phyloP scores from a whole-genome alignment of 2,888 invertebrate genomes.

The Polymixis lichenea region DNA sequence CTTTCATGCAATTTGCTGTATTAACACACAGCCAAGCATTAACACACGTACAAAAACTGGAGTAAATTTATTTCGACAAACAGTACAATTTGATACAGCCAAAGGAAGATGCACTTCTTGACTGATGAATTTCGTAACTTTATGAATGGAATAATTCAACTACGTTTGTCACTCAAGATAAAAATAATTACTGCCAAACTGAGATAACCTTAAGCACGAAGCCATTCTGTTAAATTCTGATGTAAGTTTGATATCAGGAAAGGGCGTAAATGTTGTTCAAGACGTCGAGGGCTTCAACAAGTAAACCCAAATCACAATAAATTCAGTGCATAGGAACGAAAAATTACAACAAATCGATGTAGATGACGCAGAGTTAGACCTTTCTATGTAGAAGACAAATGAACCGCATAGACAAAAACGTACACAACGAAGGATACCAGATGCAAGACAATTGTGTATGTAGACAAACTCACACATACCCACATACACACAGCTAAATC shows the following conservation, averaged over 20 bases:
- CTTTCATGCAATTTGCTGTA: slow-evolving; percentile 21
- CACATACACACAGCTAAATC: slow-evolving; percentile 89
- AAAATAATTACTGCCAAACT: background rate
- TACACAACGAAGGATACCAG: slow-evolving; percentile 62
- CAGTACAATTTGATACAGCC: background rate
- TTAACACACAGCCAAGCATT: background rate
- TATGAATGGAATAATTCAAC: slow-evolving; percentile 16
- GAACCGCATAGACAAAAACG: slow-evolving; percentile 49
- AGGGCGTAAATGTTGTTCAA: background rate
- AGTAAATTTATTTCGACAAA: background rate
- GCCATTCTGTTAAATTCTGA: background rate
- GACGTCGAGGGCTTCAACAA: background rate
- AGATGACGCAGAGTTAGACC: slow-evolving; percentile 5
- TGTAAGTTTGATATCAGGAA: background rate
- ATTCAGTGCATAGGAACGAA: background rate
- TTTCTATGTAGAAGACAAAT: slow-evolving; percentile 53
- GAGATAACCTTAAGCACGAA: background rate
- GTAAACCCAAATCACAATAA: background rate
- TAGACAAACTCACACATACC: slow-evolving; percentile 81
- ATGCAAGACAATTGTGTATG: slow-evolving; percentile 80
- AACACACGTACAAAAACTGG: background rate
- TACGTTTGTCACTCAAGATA: background rate
- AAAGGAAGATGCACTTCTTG: background rate
- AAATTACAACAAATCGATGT: slow-evolving; percentile 1
- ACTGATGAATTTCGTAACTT: slow-evolving; percentile 12